These are phyloP conservation scores for Fabriciana adippe DNA, from an alignment of 2,888 invertebrate genomes.

Conservation along the genomic window DNA sequence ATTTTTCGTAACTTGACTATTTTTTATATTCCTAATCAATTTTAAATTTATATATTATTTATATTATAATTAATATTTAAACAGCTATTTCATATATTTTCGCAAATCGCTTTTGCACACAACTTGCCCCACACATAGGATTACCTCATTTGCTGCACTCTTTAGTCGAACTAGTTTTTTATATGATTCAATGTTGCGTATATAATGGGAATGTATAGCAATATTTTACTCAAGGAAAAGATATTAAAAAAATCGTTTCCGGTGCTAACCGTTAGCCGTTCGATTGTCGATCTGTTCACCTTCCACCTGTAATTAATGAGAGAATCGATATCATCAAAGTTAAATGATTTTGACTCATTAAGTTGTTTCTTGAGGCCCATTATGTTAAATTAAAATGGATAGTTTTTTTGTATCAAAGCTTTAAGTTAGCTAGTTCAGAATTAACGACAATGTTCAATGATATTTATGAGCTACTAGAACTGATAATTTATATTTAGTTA, in stretches of 20 bases:
- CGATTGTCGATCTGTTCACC: conserved; percentile 36
- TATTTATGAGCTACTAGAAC: conserved; percentile 5
- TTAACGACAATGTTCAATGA: conserved; percentile 3
- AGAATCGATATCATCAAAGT: conserved; percentile 45
- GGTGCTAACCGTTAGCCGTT: conserved; percentile 54
- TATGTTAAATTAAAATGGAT: conserved; percentile 30
- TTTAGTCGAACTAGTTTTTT: conserved; percentile 49
- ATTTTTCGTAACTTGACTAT: too few species aligned
- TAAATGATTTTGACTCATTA: conserved; percentile 41
- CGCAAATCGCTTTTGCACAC: conserved; percentile 17
- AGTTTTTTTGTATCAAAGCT: conserved; percentile 5
- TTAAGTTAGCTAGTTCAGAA: background rate
- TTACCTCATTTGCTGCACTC: conserved; percentile 50
- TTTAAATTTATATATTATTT: too few species aligned
- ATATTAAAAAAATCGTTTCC: conserved; percentile 55
- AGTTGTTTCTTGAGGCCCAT: conserved; percentile 26
- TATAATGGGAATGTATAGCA: conserved; percentile 60
- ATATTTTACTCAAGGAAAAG: conserved; percentile 55
- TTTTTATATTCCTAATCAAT: too few species aligned
- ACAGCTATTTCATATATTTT: too few species aligned
- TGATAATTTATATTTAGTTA: conserved; percentile 5
- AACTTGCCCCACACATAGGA: conserved; percentile 43
- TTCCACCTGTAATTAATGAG: conserved; percentile 49
- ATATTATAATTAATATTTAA: too few species aligned
- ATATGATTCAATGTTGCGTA: conserved; percentile 58